Base-by-base conservation (phyloP, 2,888 invertebrate species). In the Hyalella azteca region DNA sequence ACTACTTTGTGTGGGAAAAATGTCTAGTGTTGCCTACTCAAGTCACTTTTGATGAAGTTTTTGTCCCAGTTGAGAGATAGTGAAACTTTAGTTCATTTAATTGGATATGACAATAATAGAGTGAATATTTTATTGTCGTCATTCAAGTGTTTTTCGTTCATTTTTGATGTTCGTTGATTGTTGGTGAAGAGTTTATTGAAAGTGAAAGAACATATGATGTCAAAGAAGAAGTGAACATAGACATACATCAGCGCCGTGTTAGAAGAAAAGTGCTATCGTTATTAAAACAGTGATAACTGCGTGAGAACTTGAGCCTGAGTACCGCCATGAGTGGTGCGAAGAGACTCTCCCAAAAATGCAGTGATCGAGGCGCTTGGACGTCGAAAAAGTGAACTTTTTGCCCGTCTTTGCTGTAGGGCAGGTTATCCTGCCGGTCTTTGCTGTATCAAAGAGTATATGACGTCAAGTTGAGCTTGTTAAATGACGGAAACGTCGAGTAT, bases 151-250 rank as follows among this genome's bases (percentile, higher is more conserved):
- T 75, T 75, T 75, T 75, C 36, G 75, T 75, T 75, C 75, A 75
- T 75, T 75, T 73, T 75, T 75, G 75, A 75, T 75, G 75, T 75
- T 75, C 75, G 75, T 75, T 75, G 75, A 75, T 75, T 75, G 75
- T 75, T 75, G 75, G 45, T 75, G 75, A 75, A 75, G 45, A 75
- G 75, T 75, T 75, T 75, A 75, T 75, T 75, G 36, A 45, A 75
- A 40, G 45, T 75, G 75, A 66, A 39, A 75, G 75, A 75, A 26
- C 45, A 13, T 66, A 66, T 66, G 66, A 54, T 54, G 54, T 54
- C 54, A 54, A 5, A 45, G 29, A n/a, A n/a, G n/a, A n/a, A n/a
- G n/a, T n/a, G n/a, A n/a, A n/a, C n/a, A n/a, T n/a, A n/a, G n/a
- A n/a, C n/a, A n/a, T n/a, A n/a, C n/a, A n/a, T n/a, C n/a, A n/a